These are phyloP conservation scores for Cerceris rybyensis DNA, from an alignment of 2,888 invertebrate genomes.

Conservation along the genomic window DNA sequence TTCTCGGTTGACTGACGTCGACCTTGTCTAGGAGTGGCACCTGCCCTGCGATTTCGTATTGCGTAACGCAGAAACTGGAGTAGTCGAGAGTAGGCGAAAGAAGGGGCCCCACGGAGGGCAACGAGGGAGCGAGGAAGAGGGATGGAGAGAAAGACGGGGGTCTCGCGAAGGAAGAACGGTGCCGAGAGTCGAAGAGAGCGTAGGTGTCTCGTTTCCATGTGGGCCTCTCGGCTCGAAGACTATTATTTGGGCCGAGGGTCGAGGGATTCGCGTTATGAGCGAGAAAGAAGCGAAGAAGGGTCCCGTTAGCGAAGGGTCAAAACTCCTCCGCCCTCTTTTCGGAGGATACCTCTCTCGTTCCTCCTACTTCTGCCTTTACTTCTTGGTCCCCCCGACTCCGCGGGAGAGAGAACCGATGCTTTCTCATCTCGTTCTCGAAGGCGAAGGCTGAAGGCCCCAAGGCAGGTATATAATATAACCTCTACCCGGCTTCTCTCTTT, in stretches of 20 bases:
- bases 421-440: slow-evolving; percentile 78
- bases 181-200: slow-evolving; percentile 43
- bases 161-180: slow-evolving; percentile 14
- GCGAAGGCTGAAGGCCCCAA: slow-evolving; percentile 74
- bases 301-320: slow-evolving; percentile 80
- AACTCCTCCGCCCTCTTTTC: slow-evolving; percentile 74
- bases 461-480: slow-evolving; percentile 78
- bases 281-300: slow-evolving; percentile 78
- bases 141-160: not conserved
- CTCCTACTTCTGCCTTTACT: slow-evolving; percentile 52
- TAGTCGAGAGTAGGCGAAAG: slow-evolving; percentile 28
- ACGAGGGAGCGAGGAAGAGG: slow-evolving; percentile 16
- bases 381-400: slow-evolving; percentile 52
- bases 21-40: slow-evolving; percentile 59
- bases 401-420: slow-evolving; percentile 61
- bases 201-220: slow-evolving; percentile 69
- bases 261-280: slow-evolving; percentile 77
- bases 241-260: slow-evolving; percentile 77
- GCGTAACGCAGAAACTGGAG: slow-evolving; percentile 64
- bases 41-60: slow-evolving; percentile 60
- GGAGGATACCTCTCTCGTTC: slow-evolving; percentile 63
- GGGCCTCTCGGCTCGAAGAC: slow-evolving; percentile 69
- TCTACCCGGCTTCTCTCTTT: slow-evolving; percentile 53
- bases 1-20: slow-evolving; percentile 31
- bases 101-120: slow-evolving; percentile 10